Evolutionary conservation across 1,140 invertebrate species (phyloP).

Genomic region (Trichonephila clavipes): DNA sequence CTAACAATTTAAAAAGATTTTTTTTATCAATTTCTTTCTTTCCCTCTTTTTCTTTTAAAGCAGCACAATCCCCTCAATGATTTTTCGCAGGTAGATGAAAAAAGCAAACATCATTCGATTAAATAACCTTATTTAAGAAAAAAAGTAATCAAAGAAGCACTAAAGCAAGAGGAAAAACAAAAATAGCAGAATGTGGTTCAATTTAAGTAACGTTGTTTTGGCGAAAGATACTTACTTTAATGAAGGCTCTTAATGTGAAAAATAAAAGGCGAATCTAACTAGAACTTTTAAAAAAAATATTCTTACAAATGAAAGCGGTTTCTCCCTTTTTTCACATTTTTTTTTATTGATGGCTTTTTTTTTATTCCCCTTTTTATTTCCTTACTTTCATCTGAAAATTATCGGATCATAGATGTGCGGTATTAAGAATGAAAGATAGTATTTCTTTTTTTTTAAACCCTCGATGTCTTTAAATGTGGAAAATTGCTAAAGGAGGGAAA

Average conservation of each 20-base stretch:
- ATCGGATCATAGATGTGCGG: too few relatives aligned
- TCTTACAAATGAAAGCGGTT: neutral
- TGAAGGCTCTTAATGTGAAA: neutral
- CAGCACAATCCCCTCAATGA: neutral
- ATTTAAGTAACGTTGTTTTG: neutral
- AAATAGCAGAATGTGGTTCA: neutral
- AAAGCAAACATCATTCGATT: neutral
- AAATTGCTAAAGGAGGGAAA: too few relatives aligned
- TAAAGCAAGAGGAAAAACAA: neutral
- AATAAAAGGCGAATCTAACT: neutral
- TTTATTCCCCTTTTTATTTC: neutral
- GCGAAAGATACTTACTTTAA: neutral
- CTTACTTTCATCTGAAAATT: too few relatives aligned
- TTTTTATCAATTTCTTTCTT: too few relatives aligned
- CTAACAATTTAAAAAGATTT: too few relatives aligned
- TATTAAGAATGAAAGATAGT: too few relatives aligned
- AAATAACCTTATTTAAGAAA: neutral
- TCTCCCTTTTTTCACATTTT: neutral
- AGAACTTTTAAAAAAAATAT: neutral
- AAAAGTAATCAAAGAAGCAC: neutral
- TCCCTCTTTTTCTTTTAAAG: too few relatives aligned
- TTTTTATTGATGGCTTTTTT: neutral
- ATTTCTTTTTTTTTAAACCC: too few relatives aligned
- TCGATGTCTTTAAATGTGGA: too few relatives aligned
- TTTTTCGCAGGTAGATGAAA: neutral